Evolutionary conservation across 2,888 invertebrate species (phyloP).

Genomic region (Hypena proboscidalis): DNA sequence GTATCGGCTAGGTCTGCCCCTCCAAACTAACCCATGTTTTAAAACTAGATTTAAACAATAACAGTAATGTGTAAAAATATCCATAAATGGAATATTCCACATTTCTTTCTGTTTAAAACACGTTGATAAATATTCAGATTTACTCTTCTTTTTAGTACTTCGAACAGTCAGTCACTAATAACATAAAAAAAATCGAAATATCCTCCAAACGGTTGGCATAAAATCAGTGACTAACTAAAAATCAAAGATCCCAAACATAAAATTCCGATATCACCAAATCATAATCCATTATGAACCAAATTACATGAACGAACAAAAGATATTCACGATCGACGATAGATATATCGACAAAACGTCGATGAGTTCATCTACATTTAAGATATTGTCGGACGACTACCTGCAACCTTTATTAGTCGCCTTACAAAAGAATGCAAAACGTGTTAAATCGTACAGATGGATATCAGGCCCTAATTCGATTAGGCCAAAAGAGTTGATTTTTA

Average conservation of each 20-base stretch:
- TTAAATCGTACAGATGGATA: constrained; percentile 81
- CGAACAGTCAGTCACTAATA: too few species aligned
- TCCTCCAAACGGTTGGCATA: too few species aligned
- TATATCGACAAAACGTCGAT: constrained; percentile 65
- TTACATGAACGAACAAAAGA: constrained; percentile 39
- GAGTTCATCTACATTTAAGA: constrained; percentile 81
- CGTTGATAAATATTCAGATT: too few species aligned
- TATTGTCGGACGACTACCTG: constrained; percentile 77
- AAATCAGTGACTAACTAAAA: too few species aligned
- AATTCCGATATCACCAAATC: constrained; percentile 1
- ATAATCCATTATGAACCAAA: constrained; percentile 22
- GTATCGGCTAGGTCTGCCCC: too few species aligned
- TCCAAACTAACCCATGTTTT: too few species aligned
- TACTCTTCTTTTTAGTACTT: too few species aligned
- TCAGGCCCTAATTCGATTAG: constrained; percentile 83
- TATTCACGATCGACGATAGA: constrained; percentile 61
- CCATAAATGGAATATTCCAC: too few species aligned
- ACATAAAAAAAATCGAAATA: neutral
- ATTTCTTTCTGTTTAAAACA: too few species aligned
- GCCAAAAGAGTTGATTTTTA: constrained; percentile 82
- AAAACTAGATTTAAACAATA: too few species aligned
- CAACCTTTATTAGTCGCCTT: constrained; percentile 74
- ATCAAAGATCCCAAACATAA: neutral
- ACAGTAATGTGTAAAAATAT: too few species aligned
- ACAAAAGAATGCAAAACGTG: constrained; percentile 82